Percentiles rank a stretch among this genome's conserved stretches.
Conservation (phyloP, 1,140 invertebrate species). For the Cherax quadricarinatus region DNA sequence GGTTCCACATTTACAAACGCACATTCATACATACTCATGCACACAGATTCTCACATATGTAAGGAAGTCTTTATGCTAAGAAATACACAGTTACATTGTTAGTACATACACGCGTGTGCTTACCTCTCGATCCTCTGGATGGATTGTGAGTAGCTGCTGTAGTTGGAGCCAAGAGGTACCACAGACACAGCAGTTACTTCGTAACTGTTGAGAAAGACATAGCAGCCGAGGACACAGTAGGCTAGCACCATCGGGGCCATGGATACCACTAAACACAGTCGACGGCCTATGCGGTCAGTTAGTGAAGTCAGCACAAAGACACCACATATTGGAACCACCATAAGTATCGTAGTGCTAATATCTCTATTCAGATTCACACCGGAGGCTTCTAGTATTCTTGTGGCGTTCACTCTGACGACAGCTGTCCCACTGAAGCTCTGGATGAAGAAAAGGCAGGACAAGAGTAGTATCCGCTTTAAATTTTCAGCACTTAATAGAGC, state of each 20-base stretch:
- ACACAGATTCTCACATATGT: no score
- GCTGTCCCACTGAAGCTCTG: slow-evolving; percentile 29
- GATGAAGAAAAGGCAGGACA: slow-evolving; percentile 31
- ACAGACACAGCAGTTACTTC: not conserved
- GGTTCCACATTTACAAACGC: no score
- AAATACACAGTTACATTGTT: no score
- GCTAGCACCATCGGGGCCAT: slow-evolving; percentile 23
- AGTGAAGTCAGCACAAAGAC: not conserved
- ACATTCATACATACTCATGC: no score
- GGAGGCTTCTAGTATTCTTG: slow-evolving; percentile 28
- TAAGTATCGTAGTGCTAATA: not conserved
- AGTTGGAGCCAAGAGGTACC: not conserved
- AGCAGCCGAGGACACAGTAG: slow-evolving; percentile 19
- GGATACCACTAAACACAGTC: slow-evolving; percentile 7
- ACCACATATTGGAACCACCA: slow-evolving; percentile 23
- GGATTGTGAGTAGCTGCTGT: not conserved
- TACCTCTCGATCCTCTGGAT: not conserved
- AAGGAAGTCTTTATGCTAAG: no score
- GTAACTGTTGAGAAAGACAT: not conserved
- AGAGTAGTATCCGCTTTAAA: not conserved
- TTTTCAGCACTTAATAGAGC: not conserved
- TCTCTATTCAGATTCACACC: not conserved
- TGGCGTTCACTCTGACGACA: slow-evolving; percentile 33
- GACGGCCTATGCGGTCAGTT: slow-evolving; percentile 37
- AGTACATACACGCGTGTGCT: not conserved